Percentiles rank a stretch among this genome's conserved stretches.
These are phyloP conservation scores for Xanthia icteritia DNA, from an alignment of 2,888 invertebrate genomes.

Conservation along the genomic window DNA sequence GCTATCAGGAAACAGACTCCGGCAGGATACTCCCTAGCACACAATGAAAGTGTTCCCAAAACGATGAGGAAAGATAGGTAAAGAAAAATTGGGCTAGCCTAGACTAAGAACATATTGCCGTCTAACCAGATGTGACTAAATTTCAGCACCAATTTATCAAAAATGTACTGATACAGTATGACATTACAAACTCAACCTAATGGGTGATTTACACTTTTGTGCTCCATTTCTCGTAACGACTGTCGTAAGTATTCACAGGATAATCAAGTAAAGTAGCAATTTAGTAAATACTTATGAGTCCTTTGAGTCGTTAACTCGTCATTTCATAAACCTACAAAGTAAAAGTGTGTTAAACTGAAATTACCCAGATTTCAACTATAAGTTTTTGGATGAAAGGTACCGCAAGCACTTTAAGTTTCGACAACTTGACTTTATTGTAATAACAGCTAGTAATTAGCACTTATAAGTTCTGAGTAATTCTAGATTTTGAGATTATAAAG, in stretches of 20 bases:
- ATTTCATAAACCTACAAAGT: conserved; percentile 6
- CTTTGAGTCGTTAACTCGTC: not conserved
- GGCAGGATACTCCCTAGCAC: not conserved
- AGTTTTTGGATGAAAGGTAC: conserved; percentile 1
- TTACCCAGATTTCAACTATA: conserved; percentile 3
- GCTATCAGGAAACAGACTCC: not conserved
- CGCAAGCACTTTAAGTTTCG: conserved; percentile 28
- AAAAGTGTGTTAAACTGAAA: conserved; percentile 9
- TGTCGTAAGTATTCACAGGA: not conserved
- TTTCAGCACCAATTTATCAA: not conserved
- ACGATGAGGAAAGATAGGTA: not conserved
- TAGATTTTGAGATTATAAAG: not conserved
- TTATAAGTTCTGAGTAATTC: not conserved
- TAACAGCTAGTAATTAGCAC: conserved; percentile 26
- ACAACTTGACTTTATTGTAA: conserved; percentile 27
- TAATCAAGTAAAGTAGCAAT: conserved; percentile 10
- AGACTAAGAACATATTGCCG: not conserved
- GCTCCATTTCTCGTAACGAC: not conserved
- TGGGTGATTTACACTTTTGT: not conserved
- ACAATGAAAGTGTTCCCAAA: not conserved
- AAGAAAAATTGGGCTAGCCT: not conserved
- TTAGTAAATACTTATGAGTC: not conserved
- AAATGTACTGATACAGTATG: not conserved
- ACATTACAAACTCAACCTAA: not conserved
- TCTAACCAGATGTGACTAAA: not conserved